Base-by-base conservation (phyloP, 2,113 vertebrate species). In the Rhinogobius similis region DNA sequence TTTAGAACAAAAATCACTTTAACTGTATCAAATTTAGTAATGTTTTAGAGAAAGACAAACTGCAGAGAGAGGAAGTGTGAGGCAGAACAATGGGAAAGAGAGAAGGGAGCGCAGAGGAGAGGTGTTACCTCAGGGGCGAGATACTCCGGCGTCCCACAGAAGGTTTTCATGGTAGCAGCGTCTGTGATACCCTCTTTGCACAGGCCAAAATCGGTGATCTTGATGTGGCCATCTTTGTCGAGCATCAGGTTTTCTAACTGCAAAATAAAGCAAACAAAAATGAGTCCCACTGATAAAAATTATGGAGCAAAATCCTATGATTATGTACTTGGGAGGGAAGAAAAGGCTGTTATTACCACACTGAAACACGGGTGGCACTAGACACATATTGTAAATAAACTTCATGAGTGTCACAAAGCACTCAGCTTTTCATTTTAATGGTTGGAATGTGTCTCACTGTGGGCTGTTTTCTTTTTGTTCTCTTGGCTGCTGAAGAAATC, bases 171-270 rank as follows among this genome's bases (percentile, higher is more conserved):
- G 68, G 97, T 98, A 80, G 97, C 97, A 87, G 96, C 95, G n/a
- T 99, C 97, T 75, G 97, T 98, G 93, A 99, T 99, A 75, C 97
- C 97, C 92, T 98, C 97, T 89, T 99, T 99, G 92, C 97, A 99
- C 78, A 99, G 96, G 76, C 97, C 97, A 75, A 98, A 99, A 86
- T 99, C 97, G 58, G 97, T 98, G 86, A 99, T 99, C 91, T 99
- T 99, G 92, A 99, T 96, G 84, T 99, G 97, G 56, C 97, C 97
- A 46, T 99, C 97, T 93, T 99, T 99, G 91, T 98, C 97, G 88
- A 98, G 93, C 97, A 99, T 98, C 85, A 99, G 90, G 92, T 99
- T 99, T 87, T 99, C 97, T 93, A 99, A 90, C 97, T 99, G 92
- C 23, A 77, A 69, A 18, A 50, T 29, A 81, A 55, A 81, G 2